Evolutionary conservation across 2,888 invertebrate genomes (phyloP).

Genomic region (Tineola bisselliella): DNA sequence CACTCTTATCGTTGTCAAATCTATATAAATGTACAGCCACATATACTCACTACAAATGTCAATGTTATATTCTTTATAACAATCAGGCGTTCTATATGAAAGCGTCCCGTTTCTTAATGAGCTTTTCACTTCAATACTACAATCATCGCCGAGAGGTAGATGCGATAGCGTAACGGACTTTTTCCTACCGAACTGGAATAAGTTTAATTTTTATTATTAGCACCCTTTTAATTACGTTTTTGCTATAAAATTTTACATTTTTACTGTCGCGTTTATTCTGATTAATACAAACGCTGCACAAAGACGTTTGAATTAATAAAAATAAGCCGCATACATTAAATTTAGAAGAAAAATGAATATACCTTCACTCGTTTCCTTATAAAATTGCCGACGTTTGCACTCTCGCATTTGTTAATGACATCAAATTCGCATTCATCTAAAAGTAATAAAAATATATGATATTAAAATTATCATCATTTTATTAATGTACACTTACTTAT

Average conservation of each 20-base stretch:
- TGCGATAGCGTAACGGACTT: background rate
- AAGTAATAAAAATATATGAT: background rate
- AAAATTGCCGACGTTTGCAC: background rate
- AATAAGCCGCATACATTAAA: too few relatives aligned
- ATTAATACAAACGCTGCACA: too few relatives aligned
- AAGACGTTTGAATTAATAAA: too few relatives aligned
- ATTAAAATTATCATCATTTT: too few relatives aligned
- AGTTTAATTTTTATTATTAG: background rate
- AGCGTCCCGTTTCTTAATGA: constrained; percentile 25
- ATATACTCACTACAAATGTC: constrained; percentile 25
- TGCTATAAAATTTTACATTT: too few relatives aligned
- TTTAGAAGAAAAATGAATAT: too few relatives aligned
- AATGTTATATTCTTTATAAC: constrained; percentile 16
- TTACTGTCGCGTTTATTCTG: too few relatives aligned
- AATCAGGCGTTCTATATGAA: constrained; percentile 28
- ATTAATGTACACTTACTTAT: too few relatives aligned
- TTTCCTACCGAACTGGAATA: background rate
- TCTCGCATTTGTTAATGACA: background rate
- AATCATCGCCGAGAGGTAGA: constrained; percentile 26
- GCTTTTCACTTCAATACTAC: constrained; percentile 29
- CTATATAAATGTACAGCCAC: too few relatives aligned
- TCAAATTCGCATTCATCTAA: background rate
- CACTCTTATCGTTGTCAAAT: too few relatives aligned
- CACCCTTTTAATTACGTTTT: too few relatives aligned
- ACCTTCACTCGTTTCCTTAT: background rate